Evolutionary conservation across 2,797 vertebrate species (phyloP), one percentile per base, ranked within the genome.

Genomic region (Neosalanx taihuensis): DNA sequence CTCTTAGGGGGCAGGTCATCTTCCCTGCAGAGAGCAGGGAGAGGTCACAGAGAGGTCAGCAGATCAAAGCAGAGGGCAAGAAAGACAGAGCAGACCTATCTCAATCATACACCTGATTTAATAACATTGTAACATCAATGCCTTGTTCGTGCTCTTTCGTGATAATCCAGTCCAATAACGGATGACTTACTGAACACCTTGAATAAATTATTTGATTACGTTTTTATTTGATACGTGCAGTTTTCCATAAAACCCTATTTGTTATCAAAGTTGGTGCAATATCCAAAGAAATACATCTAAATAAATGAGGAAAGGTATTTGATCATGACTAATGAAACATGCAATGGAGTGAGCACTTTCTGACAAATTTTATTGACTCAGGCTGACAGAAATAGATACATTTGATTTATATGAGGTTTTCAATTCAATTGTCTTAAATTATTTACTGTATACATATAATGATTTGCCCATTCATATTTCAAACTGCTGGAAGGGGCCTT

Each of bases 1-100:
- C 93, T 85, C 88, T 99, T 98, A 1, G 98, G 98, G 0, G 97
- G 97, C 74, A 99, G 93, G 75, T 99, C 98, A 3, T 99, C 98
- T 84, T 99, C 97, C 90, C 98, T 99, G 89, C 76, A 77, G 74
- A 85, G 62, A 56, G 64, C 30, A 78, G 75, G 85, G 57, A 23
- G 9, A 64, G 26, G 6, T 67, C 53, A 67, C 12, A 46, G 20
- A 65, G 35, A 46, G 4, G 23, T 65, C 5, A 65, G 6, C 41
- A 13, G 41, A 46, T 9, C 41, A 46, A 46, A 46, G 9, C 41
- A 46, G 12, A 46, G 41, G 9, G 12, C 41, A 46, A 41, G 7
- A 9, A 46, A 13, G 41, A 46, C 12, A 46, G 41, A 46, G 9
- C 41, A 46, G 41, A 46, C 41, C 7, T 13, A 12, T 46, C 9